phyloP scores from a whole-genome alignment of 23 tunicate species.

The Styela clava region DNA sequence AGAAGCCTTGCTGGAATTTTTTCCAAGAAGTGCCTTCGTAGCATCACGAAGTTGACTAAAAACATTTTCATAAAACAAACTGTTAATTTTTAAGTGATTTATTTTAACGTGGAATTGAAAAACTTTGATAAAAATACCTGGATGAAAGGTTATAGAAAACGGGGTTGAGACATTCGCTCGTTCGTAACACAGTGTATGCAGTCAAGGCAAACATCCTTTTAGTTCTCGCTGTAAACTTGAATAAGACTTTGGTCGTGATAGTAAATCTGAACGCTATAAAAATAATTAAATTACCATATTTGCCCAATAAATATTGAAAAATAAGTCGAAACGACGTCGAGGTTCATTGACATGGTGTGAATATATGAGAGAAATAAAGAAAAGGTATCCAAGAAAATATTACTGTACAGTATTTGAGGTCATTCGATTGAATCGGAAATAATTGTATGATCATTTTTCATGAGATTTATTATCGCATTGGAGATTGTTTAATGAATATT shows the following conservation, averaged over 20 bases:
- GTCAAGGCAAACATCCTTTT: background rate
- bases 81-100: background rate
- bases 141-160: background rate
- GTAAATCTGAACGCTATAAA: background rate
- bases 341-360: too few relatives aligned
- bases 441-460: background rate
- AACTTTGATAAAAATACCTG: background rate
- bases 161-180: background rate
- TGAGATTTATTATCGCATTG: background rate
- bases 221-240: background rate
- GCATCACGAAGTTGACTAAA: background rate
- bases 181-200: background rate
- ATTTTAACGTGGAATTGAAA: background rate
- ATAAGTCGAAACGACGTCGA: too few relatives aligned
- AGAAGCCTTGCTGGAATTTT: background rate
- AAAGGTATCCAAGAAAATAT: too few relatives aligned
- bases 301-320: too few relatives aligned
- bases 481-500: too few relatives aligned
- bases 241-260: background rate
- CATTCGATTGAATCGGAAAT: background rate
- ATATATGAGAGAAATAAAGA: too few relatives aligned
- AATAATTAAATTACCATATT: too few relatives aligned
- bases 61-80: background rate
- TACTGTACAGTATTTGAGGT: background rate
- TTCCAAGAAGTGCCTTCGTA: background rate